Evolutionary conservation across 2,797 vertebrate species (phyloP).

Genomic region (Catharus ustulatus): DNA sequence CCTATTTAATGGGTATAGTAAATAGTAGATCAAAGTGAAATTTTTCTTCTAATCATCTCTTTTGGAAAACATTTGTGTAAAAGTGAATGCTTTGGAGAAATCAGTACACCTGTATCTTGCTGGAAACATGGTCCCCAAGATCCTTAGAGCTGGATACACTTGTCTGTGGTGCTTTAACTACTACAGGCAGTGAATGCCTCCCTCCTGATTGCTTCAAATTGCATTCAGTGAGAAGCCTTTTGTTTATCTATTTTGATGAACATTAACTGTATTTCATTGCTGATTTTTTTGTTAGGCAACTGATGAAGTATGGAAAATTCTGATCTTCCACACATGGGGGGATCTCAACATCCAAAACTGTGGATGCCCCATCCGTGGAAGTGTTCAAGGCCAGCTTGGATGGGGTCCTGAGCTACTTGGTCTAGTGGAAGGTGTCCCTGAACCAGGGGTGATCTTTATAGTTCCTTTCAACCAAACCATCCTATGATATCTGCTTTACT

Average conservation of each 20-base stretch:
- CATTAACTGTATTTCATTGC: background rate
- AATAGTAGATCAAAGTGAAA: constrained; percentile 34
- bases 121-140: background rate
- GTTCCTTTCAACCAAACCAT: background rate
- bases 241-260: background rate
- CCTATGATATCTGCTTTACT: background rate
- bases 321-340: background rate
- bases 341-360: background rate
- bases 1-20: constrained; percentile 24
- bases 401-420: background rate
- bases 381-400: background rate
- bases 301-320: background rate
- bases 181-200: background rate
- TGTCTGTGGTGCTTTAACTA: background rate
- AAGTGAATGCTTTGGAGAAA: background rate
- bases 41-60: constrained; percentile 39
- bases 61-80: background rate
- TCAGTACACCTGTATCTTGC: background rate
- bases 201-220: background rate
- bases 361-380: background rate
- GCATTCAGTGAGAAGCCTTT: background rate
- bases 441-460: background rate
- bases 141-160: background rate
- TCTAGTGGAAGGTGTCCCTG: background rate
- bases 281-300: background rate